Evolutionary conservation across 2,888 invertebrate species (phyloP).

Genomic region (Gymnosoma rotundatum): DNA sequence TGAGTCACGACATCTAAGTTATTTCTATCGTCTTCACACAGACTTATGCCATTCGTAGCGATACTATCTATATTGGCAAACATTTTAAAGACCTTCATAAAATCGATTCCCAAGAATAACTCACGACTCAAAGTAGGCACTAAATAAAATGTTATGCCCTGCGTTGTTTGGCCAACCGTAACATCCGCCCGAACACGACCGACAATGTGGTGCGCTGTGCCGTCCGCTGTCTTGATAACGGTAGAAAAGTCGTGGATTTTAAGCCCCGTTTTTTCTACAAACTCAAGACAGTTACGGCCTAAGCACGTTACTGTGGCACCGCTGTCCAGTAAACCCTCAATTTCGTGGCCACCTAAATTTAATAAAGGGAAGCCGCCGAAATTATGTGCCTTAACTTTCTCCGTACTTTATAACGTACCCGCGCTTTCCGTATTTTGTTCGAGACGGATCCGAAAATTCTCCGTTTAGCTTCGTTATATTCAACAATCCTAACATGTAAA

Average conservation of each 20-base stretch:
- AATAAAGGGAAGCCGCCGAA: neutral
- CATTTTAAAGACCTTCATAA: slow-evolving; percentile 6
- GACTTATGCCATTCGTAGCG: slow-evolving; percentile 2
- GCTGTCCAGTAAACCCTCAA: neutral
- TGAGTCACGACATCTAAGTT: neutral
- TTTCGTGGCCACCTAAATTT: no score
- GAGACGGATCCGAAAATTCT: slow-evolving; percentile 3
- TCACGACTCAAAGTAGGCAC: no score
- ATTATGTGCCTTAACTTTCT: neutral
- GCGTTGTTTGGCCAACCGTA: neutral
- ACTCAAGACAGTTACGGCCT: no score
- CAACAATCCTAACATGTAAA: no score
- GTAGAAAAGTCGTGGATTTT: neutral
- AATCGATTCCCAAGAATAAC: slow-evolving; percentile 23
- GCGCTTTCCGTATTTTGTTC: neutral
- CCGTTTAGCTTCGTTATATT: neutral
- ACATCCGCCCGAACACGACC: neutral
- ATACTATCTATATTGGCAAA: slow-evolving; percentile 9
- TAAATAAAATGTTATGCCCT: no score
- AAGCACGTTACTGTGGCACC: slow-evolving; percentile 2
- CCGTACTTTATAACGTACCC: neutral
- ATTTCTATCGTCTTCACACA: neutral
- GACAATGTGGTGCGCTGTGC: neutral
- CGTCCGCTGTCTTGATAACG: neutral
- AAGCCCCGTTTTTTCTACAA: neutral